These are phyloP conservation scores for Ptychodera flava DNA, from an alignment of 35 echinoderm and acorn worm genomes.

Conservation along the genomic window DNA sequence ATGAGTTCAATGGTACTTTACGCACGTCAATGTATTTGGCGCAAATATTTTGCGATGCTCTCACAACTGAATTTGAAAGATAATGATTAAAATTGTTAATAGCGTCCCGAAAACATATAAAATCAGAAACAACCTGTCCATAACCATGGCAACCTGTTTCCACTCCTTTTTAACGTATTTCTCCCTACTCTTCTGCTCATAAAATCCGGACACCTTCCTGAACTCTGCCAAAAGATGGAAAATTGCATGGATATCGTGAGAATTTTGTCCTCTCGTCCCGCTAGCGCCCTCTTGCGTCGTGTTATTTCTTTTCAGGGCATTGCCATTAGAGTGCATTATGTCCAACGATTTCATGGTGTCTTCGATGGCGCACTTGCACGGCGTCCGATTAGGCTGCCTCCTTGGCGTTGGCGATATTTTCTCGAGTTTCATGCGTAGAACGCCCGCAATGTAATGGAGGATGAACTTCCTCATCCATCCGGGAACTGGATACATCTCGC, in stretches of 20 bases:
- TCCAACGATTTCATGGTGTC: not conserved
- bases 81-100: not conserved
- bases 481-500: constrained; percentile 71
- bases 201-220: not conserved
- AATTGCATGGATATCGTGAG: not conserved
- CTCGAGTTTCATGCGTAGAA: not conserved
- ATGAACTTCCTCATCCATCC: constrained; percentile 70
- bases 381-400: not conserved
- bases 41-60: no score
- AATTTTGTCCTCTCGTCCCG: not conserved
- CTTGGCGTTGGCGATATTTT: not conserved
- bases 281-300: not conserved
- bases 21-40: no score
- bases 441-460: not conserved
- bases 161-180: not conserved
- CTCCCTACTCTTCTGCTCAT: not conserved
- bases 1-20: no score
- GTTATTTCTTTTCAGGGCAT: not conserved
- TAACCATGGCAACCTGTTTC: constrained; percentile 4
- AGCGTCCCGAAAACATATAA: not conserved
- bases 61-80: not conserved
- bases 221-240: constrained; percentile 6
- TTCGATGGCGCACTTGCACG: not conserved
- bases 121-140: constrained; percentile 16
- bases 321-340: no score